These are phyloP conservation scores for Autographa gamma DNA, from an alignment of 2,888 invertebrate genomes.

Conservation along the genomic window DNA sequence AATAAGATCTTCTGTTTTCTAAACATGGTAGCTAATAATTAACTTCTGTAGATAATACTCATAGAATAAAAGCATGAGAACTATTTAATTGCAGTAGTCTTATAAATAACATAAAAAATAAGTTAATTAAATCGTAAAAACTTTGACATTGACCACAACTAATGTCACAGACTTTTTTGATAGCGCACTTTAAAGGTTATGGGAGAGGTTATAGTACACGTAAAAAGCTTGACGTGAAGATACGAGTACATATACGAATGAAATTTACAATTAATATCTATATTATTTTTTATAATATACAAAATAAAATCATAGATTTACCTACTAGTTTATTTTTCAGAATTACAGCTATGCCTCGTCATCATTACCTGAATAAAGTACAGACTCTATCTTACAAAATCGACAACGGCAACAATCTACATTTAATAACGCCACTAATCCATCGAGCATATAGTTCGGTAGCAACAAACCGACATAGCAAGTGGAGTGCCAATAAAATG, in stretches of 20 bases:
- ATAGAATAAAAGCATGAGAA: background rate
- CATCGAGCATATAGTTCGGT: conserved; percentile 38
- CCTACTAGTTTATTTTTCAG: background rate
- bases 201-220: conserved; percentile 34
- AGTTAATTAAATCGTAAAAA: conserved; percentile 29
- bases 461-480: conserved; percentile 49
- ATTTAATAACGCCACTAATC: conserved; percentile 45
- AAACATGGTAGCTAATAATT: background rate
- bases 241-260: too few relatives aligned
- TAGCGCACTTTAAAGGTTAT: conserved; percentile 40
- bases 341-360: background rate
- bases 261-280: too few relatives aligned
- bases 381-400: conserved; percentile 8
- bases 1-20: background rate
- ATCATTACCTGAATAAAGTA: background rate
- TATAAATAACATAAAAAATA: background rate
- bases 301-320: too few relatives aligned
- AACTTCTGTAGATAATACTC: background rate
- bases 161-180: conserved; percentile 43
- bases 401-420: conserved; percentile 26
- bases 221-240: background rate
- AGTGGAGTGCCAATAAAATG: conserved; percentile 64
- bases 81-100: background rate
- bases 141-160: conserved; percentile 38
- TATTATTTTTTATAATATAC: too few relatives aligned